Evolutionary conservation across 2,113 vertebrate genomes (phyloP).

Genomic region (Entelurus aequoreus): DNA sequence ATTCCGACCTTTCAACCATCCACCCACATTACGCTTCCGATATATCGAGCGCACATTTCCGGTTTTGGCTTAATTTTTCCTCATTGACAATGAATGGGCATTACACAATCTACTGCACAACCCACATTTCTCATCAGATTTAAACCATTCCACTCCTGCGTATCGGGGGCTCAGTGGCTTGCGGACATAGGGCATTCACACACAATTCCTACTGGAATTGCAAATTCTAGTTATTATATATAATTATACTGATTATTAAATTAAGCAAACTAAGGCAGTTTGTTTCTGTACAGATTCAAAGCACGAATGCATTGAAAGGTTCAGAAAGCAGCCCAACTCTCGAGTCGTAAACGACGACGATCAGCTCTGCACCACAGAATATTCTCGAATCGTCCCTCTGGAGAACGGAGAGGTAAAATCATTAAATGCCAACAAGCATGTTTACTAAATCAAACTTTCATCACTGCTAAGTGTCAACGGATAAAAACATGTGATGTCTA

Average conservation of each 20-base stretch:
- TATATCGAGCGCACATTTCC: no score
- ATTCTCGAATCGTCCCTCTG: conserved; percentile 83
- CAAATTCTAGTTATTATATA: no score
- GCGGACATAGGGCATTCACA: no score
- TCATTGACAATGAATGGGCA: no score
- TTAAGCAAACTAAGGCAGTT: neutral
- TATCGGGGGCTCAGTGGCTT: no score
- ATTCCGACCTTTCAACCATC: no score
- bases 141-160: no score
- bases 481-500: conserved; percentile 40
- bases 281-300: conserved; percentile 74
- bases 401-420: conserved; percentile 86
- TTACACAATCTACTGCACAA: no score
- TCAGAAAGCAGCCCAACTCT: conserved; percentile 75
- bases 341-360: conserved; percentile 73
- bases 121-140: no score
- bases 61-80: no score
- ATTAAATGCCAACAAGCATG: neutral
- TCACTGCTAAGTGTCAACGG: neutral
- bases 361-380: conserved; percentile 84
- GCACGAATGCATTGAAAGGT: conserved; percentile 78
- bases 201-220: no score
- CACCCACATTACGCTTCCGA: no score
- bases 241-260: neutral
- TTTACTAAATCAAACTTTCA: neutral